Base-by-base conservation (phyloP, 2,113 vertebrate species). In the Thunnus maccoyii region DNA sequence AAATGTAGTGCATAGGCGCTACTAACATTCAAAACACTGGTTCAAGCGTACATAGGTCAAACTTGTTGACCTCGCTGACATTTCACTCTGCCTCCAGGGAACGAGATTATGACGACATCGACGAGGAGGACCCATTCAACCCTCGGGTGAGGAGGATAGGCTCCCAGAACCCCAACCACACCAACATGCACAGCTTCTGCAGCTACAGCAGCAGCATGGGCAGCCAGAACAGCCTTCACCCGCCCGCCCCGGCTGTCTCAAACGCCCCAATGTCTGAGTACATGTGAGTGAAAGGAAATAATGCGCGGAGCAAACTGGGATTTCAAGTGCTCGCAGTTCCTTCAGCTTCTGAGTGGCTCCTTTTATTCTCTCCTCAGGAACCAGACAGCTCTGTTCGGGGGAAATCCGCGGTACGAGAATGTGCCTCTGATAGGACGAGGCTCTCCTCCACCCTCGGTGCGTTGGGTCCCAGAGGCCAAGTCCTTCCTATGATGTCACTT, bases 181-280 rank as follows among this genome's bases (percentile, higher is more conserved):
- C 93, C 52, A 97, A 97, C 83, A 94, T 99, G 55, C 97, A 95
- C 94, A 99, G 97, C 88, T 98, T 99, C 93, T 98, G 97, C 93
- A 99, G 98, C 93, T 99, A 97, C 93, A 99, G 97, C 95, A 97
- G 98, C 85, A 97, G 97, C 90, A 94, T 98, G 94, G 97, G 97
- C 89, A 99, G 98, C 90, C 97, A 99, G 93, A 96, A 84, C 89
- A 99, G 98, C 92, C 94, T 98, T 1, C 98, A 98, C 44, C 97
- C 97, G 0, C 91, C 93, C 0, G 96, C 0, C 64, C 96, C 96
- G 25, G 90, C 97, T 4, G 82, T 96, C 91, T 95, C 96, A 92
- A 96, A 96, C 0, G 96, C 97, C 13, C 97, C 97, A 0, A 94
- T 97, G 87, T 96, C 97, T 0, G 97, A 99, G 89, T 98, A 99